Conservation (phyloP, 2,797 vertebrate genomes). For the Ptychobarbus kaznakovi region DNA sequence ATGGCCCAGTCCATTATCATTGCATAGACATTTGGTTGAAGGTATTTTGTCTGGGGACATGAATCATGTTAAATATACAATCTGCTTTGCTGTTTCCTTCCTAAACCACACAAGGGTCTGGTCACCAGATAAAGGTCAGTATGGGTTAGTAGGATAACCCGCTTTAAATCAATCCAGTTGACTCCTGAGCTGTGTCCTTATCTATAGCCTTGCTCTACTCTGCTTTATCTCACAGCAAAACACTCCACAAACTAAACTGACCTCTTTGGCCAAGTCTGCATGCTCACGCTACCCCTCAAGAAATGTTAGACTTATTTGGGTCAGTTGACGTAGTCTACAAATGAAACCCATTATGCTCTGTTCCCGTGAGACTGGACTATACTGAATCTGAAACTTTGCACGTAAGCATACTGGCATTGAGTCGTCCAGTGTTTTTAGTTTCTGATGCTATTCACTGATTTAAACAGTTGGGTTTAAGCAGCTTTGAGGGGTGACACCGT, state of each 20-base stretch:
- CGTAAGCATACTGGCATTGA: conserved; percentile 26
- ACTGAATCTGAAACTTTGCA: conserved; percentile 40
- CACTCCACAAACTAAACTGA: conserved; percentile 37
- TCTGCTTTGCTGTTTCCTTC: conserved; percentile 36
- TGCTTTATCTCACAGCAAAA: conserved; percentile 33
- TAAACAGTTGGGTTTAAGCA: conserved; percentile 32
- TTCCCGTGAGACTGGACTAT: conserved; percentile 27
- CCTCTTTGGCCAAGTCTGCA: conserved; percentile 19
- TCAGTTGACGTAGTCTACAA: conserved; percentile 31
- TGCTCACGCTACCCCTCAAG: conserved; percentile 1
- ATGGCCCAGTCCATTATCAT: background rate
- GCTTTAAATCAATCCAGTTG: conserved; percentile 38
- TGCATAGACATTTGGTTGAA: background rate
- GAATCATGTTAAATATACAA: conserved; percentile 24
- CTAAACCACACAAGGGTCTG: conserved; percentile 34
- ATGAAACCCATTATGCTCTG: conserved; percentile 38
- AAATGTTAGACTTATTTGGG: conserved; percentile 35
- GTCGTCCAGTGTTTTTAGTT: conserved; percentile 3
- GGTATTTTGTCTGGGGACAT: background rate
- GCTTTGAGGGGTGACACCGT: conserved; percentile 24
- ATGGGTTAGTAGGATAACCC: background rate
- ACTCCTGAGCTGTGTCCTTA: conserved; percentile 23
- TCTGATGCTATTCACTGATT: conserved; percentile 37
- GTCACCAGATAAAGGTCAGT: background rate
- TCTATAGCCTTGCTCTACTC: conserved; percentile 27